Evolutionary conservation across 2,113 vertebrate species (phyloP), one percentile per base, ranked within the genome.

Genomic region (Indicator maculatus): DNA sequence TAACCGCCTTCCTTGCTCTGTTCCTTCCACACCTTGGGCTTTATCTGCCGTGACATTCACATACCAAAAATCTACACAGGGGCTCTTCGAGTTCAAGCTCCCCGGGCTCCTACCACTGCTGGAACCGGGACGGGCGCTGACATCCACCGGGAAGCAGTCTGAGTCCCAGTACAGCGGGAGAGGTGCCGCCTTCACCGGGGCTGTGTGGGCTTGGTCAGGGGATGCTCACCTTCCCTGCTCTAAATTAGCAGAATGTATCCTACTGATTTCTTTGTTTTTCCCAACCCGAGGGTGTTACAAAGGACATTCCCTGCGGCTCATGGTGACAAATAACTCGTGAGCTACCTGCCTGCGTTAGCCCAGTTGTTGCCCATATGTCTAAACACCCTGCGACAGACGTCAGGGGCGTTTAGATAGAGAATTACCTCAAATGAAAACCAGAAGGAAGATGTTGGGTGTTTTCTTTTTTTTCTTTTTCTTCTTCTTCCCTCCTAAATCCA

Each of bases 311-410:
- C 61, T 44, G 65, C 14, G 11, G 63, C 75, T 89, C 52, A 58
- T 70, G 84, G 89, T 86, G 94, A 93, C 94, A 88, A 91, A 90
- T 71, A 91, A 83, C 44, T 74, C 18, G 33, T 83, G 76, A 64
- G 58, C 61, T 95, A 96, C 94, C 96, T 95, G 93, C 67, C 83
- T 45, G 27, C 44, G 87, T 92, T 65, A 72, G 67, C 71, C 81
- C 96, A 96, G 97, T 96, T 97, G 96, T 92, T 89, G 61, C 47
- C 95, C 96, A 96, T 90, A 96, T 97, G 97, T 96, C 83, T 91
- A 65, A 96, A 93, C 36, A 89, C 9, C 71, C 61, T 91, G 71
- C 33, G 27, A 72, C 92, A 84, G 58, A 91, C 70, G n/a, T 52
- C 56, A 75, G 65, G 53, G 92, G 58, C 31, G 41, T 80, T 88